These are phyloP conservation scores for Portunus trituberculatus DNA, from an alignment of 1,140 invertebrate genomes.

Conservation along the genomic window DNA sequence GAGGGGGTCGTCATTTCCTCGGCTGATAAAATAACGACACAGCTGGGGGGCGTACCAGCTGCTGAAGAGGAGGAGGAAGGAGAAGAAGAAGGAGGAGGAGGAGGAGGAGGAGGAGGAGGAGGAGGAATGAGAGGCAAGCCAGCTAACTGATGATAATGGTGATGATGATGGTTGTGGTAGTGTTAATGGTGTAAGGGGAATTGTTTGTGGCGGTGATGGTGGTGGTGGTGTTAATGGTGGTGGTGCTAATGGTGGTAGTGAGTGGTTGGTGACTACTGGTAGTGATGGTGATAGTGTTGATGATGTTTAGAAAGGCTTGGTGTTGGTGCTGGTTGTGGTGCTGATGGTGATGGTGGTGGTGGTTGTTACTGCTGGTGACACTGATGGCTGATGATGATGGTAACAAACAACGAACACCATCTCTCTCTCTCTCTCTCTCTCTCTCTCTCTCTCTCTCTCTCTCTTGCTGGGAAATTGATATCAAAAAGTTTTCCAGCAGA, in stretches of 20 bases:
- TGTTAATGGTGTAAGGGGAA: neutral
- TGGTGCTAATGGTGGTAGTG: neutral
- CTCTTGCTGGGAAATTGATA: neutral
- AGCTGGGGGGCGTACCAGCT: constrained; percentile 60
- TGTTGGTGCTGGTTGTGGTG: neutral
- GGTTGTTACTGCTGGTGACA: neutral
- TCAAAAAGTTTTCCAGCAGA: no score
- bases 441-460: no score
- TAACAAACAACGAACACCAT: no score
- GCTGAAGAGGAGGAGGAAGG: neutral
- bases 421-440: no score
- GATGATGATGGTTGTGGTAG: neutral
- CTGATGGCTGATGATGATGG: neutral
- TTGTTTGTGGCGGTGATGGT: neutral
- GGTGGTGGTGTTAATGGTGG: neutral
- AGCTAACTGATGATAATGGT: neutral
- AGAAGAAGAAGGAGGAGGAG: neutral
- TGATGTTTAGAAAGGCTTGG: neutral
- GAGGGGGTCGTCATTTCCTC: constrained; percentile 44
- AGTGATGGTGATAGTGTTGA: neutral
- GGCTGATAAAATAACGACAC: constrained; percentile 60
- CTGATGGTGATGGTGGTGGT: neutral
- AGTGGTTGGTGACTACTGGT: neutral
- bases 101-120: constrained; percentile 9
- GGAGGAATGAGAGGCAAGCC: neutral